These are phyloP conservation scores for Clarias batrachus DNA, from an alignment of 2,113 vertebrate genomes.

Conservation along the genomic window DNA sequence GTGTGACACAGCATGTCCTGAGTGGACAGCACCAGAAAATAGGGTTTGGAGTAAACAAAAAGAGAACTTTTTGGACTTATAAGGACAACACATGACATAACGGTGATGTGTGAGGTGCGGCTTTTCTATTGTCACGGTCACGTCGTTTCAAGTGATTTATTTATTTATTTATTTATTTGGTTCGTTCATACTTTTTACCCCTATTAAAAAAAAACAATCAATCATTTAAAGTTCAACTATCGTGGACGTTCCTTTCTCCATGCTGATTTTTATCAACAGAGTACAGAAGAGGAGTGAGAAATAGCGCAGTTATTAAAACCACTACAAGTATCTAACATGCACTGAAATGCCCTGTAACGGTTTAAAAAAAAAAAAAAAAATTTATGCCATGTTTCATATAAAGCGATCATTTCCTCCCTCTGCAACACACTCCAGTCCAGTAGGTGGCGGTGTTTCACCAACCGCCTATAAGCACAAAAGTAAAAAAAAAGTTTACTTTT, in stretches of 20 bases:
- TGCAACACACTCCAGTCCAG: too few species aligned
- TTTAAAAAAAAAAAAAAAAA: too few species aligned
- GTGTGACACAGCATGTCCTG: constrained; percentile 38
- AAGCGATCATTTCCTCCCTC: too few species aligned
- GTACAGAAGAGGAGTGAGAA: background rate
- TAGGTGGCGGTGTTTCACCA: too few species aligned
- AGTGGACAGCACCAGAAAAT: constrained; percentile 41
- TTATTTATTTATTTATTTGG: background rate
- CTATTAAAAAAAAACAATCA: background rate
- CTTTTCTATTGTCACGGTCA: background rate
- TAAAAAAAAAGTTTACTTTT: too few species aligned
- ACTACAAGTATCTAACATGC: too few species aligned
- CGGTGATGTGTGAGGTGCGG: background rate
- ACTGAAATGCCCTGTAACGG: too few species aligned
- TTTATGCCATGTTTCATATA: too few species aligned
- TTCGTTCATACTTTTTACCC: background rate
- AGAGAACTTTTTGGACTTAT: background rate
- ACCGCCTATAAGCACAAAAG: too few species aligned
- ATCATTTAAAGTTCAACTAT: background rate
- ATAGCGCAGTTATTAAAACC: background rate
- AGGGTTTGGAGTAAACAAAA: background rate
- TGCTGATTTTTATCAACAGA: background rate
- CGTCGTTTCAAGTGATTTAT: background rate
- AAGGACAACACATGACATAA: background rate
- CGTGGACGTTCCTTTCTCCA: background rate